A percentile compares a stretch with the other conserved stretches of the same genome.
These are phyloP conservation scores for Rhagoletis pomonella DNA, from an alignment of 1,140 invertebrate species.

Conservation along the genomic window DNA sequence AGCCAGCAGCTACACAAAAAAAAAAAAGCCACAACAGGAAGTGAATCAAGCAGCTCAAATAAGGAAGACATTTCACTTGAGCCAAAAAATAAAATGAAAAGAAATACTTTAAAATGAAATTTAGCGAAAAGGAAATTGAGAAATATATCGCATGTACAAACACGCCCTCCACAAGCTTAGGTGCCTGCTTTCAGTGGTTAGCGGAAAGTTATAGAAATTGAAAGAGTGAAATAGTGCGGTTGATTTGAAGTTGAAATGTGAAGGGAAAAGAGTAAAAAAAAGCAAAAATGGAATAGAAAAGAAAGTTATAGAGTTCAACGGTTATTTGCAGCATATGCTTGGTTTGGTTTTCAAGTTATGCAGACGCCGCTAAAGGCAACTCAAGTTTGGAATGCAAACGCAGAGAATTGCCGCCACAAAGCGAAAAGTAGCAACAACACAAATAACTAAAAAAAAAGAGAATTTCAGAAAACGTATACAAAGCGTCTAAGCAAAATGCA, in stretches of 20 bases:
- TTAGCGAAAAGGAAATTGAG: background rate
- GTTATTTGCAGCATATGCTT: constrained; percentile 31
- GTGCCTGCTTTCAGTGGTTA: background rate
- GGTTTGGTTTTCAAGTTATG: constrained; percentile 24
- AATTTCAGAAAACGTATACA: background rate
- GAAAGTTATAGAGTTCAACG: background rate
- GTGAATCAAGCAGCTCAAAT: constrained; percentile 5
- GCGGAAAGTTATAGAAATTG: background rate
- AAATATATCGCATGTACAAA: background rate
- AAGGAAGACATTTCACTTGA: constrained; percentile 16
- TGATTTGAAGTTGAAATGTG: background rate
- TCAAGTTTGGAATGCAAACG: constrained; percentile 2
- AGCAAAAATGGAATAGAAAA: too few species aligned
- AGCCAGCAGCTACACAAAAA: background rate
- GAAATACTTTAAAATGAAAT: background rate
- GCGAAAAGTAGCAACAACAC: background rate
- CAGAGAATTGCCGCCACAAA: background rate
- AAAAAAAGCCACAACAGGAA: background rate
- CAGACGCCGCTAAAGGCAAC: background rate
- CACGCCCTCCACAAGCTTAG: background rate
- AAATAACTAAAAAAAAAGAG: background rate
- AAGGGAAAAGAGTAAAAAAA: background rate
- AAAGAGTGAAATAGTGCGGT: background rate
- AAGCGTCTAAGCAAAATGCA: background rate
- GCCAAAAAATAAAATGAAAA: background rate